Evolutionary conservation across 2,888 invertebrate genomes (phyloP), one percentile per base, ranked within the genome.

Genomic region (Eupithecia subfuscata): DNA sequence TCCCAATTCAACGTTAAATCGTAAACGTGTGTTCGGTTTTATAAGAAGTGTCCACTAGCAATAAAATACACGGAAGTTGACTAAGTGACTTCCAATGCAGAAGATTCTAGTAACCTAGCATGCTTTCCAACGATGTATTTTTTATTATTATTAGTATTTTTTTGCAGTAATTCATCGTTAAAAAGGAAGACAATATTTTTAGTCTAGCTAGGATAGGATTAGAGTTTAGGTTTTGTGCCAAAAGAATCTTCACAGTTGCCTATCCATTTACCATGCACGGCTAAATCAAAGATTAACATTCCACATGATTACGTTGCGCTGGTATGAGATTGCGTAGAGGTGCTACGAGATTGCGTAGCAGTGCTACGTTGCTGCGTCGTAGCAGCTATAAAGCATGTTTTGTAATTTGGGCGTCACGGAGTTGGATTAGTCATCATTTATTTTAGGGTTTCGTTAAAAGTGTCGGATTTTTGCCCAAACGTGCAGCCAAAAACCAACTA

Each of bases 311-410:
- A 45, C 63, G 63, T 30, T 30, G 4, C 22, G 25, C 12, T 30
- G 60, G 14, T 63, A 63, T 18, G 64, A 65, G 37, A 65, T 40
- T n/a, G 18, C 63, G 69, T 37, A 65, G 64, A 7, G 30, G 30
- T 30, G 30, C 30, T 30, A 30, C 30, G 30, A 30, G 30, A 30
- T 30, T 30, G 30, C 30, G 30, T 75, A 71, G 71, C 69, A 18
- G 5, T 45, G 43, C 70, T 74, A 75, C 75, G 22, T 25, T 65
- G 75, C 48, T 71, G 64, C 69, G 71, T 5, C 60, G 45, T 75
- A 68, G 48, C 60, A 43, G 18, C 37, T 25, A 30, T 56, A 12
- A 8, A 18, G 37, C 37, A 40, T 67, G n/a, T 30, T 34, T 45
- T 48, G 30, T 56, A 12, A 37, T 12, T 37, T 43, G 18, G 6